Base-by-base conservation (phyloP, 2,888 invertebrate species). In the Psococerastis gibbosa region DNA sequence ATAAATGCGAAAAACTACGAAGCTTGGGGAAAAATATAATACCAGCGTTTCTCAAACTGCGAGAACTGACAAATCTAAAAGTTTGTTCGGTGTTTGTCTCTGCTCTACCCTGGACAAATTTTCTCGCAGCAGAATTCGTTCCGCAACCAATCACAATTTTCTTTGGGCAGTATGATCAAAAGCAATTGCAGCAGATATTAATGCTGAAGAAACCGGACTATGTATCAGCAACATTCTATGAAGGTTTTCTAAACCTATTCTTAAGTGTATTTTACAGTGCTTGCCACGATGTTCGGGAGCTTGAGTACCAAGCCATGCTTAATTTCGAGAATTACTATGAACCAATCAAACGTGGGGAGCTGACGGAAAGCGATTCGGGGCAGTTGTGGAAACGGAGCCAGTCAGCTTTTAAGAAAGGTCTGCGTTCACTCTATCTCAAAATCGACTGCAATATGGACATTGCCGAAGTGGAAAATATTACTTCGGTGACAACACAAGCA, bases 1-100 rank as follows among this genome's bases (percentile, higher is more conserved):
- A 38, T 38, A 38, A 38, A 38, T 38, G 38, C 11, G 38, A 38
- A 18, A 38, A 38, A 38, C 5, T 38, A 11, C 17, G 38, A 20
- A 20, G 20, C 5, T 20, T 20, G 17, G 20, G 20, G n/a, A 38
- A 38, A 38, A 38, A 5, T 22, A 16, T 16, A 6, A 20, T 38
- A 6, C 8, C 6, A 20, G 38, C 16, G n/a, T 20, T 38, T 20
- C 3, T 38, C 6, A 38, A 38, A 22, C 11, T 38, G 6, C 17
- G 22, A 11, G 38, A 38, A 11, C 18, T 38, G 16, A 18, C 38
- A 5, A 11, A 20, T 5, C 20, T 38, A 38, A 38, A 38, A 20
- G 4, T 38, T 9, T 38, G 38, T 17, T 16, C 20, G 6, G 20
- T 38, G n/a, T 38, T 38, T 38, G 18, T 38, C 9, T 38, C 38